Conservation (phyloP, 2,888 invertebrate species). For the Bombylius discolor region DNA sequence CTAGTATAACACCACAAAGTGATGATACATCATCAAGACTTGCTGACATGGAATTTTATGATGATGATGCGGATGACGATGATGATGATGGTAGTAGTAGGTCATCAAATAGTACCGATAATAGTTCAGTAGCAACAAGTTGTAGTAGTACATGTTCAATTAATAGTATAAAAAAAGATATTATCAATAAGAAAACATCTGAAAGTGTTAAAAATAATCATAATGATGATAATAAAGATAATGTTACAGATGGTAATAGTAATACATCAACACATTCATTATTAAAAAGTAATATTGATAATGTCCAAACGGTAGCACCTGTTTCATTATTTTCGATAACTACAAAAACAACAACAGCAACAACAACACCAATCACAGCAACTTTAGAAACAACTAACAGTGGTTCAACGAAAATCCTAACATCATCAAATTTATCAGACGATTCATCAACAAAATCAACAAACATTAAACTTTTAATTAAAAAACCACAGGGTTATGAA, state of each 20-base stretch:
- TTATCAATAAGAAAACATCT: too few relatives aligned
- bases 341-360: too few relatives aligned
- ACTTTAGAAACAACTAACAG: too few relatives aligned
- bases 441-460: background rate
- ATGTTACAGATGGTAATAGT: background rate
- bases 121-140: background rate
- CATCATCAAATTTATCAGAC: background rate
- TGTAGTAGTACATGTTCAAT: background rate
- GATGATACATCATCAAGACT: too few relatives aligned
- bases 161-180: background rate
- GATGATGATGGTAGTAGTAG: background rate
- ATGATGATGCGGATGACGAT: background rate
- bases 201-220: background rate
- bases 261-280: too few relatives aligned
- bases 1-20: too few relatives aligned
- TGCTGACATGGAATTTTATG: background rate
- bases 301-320: too few relatives aligned
- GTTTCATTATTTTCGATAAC: too few relatives aligned
- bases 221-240: background rate
- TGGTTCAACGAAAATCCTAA: background rate
- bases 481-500: conserved; percentile 7
- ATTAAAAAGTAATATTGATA: too few relatives aligned
- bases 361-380: too few relatives aligned
- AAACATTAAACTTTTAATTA: conserved; percentile 10
- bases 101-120: background rate